These are phyloP conservation scores for Blastobasis adustella DNA, from an alignment of 2,888 invertebrate genomes.

Conservation along the genomic window DNA sequence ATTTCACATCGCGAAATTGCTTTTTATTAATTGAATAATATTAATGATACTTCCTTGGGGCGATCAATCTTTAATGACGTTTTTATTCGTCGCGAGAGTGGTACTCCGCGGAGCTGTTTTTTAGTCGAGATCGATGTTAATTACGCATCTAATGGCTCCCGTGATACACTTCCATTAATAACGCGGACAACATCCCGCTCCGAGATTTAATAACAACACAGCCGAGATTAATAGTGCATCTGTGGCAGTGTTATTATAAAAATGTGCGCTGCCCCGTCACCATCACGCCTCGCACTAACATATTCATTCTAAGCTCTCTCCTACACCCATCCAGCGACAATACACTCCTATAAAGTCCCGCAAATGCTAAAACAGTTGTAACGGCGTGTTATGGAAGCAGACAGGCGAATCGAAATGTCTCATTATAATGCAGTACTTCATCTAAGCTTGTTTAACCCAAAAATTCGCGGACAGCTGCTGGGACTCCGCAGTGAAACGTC, in stretches of 20 bases:
- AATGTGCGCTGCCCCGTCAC: constrained; percentile 33
- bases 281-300: constrained; percentile 16
- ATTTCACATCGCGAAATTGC: constrained; percentile 67
- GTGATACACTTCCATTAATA: constrained; percentile 75
- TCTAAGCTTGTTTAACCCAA: constrained; percentile 51
- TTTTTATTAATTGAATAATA: constrained; percentile 75
- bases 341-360: too few species aligned
- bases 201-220: constrained; percentile 68
- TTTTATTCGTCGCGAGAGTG: constrained; percentile 66
- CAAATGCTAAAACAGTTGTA: constrained; percentile 14
- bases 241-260: constrained; percentile 59
- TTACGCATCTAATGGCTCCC: constrained; percentile 72
- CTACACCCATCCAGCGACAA: too few species aligned
- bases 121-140: constrained; percentile 63
- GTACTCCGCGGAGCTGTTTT: constrained; percentile 49
- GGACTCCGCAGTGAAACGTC: constrained; percentile 38
- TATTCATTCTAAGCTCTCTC: not conserved
- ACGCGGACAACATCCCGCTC: constrained; percentile 57
- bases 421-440: constrained; percentile 63
- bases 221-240: constrained; percentile 65
- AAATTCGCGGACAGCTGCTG: constrained; percentile 59
- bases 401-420: constrained; percentile 51
- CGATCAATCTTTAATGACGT: constrained; percentile 73
- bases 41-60: constrained; percentile 70
- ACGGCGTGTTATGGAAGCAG: constrained; percentile 36